Percentiles rank a stretch among this genome's conserved stretches.
phyloP scores from a whole-genome alignment of 2,113 vertebrate species.

The Ammospiza nelsoni region DNA sequence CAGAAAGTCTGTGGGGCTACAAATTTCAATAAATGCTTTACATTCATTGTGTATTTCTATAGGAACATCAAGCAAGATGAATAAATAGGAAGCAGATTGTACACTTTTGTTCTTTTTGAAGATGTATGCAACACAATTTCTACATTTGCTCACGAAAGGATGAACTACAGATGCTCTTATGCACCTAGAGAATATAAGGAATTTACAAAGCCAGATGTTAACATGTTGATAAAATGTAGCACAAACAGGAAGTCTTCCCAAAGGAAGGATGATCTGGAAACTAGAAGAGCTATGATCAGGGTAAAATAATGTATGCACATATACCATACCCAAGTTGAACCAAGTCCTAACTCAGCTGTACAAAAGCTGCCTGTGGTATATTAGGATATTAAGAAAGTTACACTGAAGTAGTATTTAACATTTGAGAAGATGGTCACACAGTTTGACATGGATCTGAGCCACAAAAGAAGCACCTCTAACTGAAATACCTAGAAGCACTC shows the following conservation, averaged over 20 bases:
- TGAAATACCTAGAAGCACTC: not conserved
- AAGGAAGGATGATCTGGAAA: not conserved
- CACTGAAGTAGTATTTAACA: not conserved
- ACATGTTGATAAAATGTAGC: constrained; percentile 22
- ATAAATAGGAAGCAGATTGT: not conserved
- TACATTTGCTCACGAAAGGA: not conserved
- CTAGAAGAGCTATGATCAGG: not conserved
- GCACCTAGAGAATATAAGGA: constrained; percentile 27
- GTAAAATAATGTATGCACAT: not conserved
- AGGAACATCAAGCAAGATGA: not conserved
- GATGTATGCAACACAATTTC: not conserved
- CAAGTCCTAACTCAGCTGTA: not conserved
- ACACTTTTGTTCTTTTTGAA: not conserved
- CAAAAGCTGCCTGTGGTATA: not conserved
- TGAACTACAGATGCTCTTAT: constrained; percentile 10
- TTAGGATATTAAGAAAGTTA: not conserved
- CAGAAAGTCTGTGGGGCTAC: not conserved
- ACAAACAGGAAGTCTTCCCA: not conserved
- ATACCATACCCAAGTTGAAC: not conserved
- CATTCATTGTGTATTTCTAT: not conserved
- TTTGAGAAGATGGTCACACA: not conserved
- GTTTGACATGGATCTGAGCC: not conserved
- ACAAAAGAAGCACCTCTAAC: not conserved
- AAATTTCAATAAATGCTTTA: not conserved
- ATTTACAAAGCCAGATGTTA: constrained; percentile 50